A percentile compares a stretch with the other conserved stretches of the same genome.
Evolutionary conservation across 2,113 vertebrate genomes (phyloP).

Genomic region (Cranoglanis bouderius): DNA sequence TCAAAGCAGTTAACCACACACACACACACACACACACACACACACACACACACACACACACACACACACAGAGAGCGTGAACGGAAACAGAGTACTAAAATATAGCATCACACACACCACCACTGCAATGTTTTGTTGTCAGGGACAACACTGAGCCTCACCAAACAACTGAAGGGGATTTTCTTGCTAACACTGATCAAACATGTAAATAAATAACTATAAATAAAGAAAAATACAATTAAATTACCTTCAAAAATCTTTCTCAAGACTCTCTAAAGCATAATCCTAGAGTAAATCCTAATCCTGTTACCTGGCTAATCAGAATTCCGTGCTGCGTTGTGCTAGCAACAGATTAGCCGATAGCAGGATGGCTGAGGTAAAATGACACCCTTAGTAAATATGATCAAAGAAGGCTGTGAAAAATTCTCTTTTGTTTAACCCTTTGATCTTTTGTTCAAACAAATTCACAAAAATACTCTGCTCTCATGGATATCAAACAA

Average conservation of each 20-base stretch:
- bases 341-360: conserved; percentile 38
- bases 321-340: neutral
- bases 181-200: neutral
- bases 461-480: no score
- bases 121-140: neutral
- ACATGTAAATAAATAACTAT: neutral
- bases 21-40: neutral
- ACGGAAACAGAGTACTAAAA: neutral
- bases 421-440: no score
- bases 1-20: neutral
- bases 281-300: conserved; percentile 29
- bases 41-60: no score
- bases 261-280: neutral
- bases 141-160: neutral
- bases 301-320: conserved; percentile 27
- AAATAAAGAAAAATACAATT: neutral
- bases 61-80: neutral
- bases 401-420: no score
- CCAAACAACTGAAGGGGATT: neutral
- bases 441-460: no score
- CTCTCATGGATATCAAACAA: no score
- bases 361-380: neutral
- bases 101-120: neutral
- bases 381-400: no score
- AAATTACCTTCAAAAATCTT: neutral